phyloP scores from a whole-genome alignment of 2,113 vertebrate species.

The Caranx ignobilis region DNA sequence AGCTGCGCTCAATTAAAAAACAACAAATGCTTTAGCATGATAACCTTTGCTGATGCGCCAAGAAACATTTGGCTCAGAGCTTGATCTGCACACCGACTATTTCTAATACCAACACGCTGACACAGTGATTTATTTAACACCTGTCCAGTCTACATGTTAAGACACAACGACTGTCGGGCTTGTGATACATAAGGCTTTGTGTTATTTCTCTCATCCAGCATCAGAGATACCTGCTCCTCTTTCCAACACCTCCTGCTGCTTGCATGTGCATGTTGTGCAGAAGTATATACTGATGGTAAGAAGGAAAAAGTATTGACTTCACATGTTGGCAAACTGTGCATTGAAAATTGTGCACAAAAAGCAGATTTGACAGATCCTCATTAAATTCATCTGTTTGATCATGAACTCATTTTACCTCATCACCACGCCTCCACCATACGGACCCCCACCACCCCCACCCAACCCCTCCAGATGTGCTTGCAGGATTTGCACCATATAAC shows the following conservation, averaged over 20 bases:
- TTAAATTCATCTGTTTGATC: not conserved
- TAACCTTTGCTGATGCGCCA: not conserved
- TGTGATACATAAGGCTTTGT: not conserved
- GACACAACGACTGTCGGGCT: not conserved
- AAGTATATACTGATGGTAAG: too few relatives aligned
- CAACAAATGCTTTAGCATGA: not conserved
- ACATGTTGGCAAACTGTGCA: too few relatives aligned
- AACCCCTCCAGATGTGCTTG: not conserved
- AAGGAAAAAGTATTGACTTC: too few relatives aligned
- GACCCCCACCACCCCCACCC: not conserved
- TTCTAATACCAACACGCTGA: conserved; percentile 1
- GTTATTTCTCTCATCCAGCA: not conserved
- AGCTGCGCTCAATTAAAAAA: too few relatives aligned
- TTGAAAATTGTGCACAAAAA: not conserved
- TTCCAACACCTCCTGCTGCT: not conserved
- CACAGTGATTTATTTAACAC: conserved; percentile 4
- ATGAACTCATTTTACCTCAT: not conserved
- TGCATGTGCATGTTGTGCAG: not conserved
- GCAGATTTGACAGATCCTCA: not conserved
- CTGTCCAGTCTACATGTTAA: not conserved
- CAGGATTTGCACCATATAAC: not conserved
- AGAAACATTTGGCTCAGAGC: not conserved
- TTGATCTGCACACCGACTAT: not conserved
- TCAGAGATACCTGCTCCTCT: not conserved
- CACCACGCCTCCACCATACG: not conserved